Evolutionary conservation across 2,797 vertebrate species (phyloP).

Genomic region (Platyrinchus mystaceus): DNA sequence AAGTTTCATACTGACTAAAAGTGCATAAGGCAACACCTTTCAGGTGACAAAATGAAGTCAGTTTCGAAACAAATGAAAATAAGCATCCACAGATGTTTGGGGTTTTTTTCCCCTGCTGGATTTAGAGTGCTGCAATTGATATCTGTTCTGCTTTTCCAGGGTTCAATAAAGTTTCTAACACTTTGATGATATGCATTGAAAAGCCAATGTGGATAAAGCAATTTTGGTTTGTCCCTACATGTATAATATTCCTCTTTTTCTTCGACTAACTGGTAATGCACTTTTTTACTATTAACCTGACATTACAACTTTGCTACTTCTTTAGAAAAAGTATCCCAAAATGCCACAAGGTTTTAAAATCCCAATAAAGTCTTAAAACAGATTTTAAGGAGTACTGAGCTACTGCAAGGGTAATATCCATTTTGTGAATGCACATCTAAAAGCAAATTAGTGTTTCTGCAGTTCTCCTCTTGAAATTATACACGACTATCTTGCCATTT

Average conservation of each 20-base stretch:
- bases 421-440: background rate
- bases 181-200: background rate
- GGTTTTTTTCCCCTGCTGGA: accelerated
- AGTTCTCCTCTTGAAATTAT: background rate
- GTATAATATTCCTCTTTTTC: background rate
- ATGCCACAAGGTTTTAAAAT: background rate
- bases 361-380: background rate
- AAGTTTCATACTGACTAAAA: background rate
- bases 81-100: background rate
- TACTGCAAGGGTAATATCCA: background rate
- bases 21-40: background rate
- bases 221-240: background rate
- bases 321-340: background rate
- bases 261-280: accelerated
- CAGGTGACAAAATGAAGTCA: constrained; percentile 9
- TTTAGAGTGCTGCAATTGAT: background rate
- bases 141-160: background rate
- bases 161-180: background rate
- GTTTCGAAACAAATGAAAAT: background rate
- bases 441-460: accelerated
- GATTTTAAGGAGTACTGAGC: background rate
- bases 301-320: background rate
- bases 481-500: background rate
- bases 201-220: background rate
- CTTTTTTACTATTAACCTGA: background rate